Evolutionary conservation across 2,888 invertebrate species (phyloP).

Genomic region (Cosmopolites sordidus): DNA sequence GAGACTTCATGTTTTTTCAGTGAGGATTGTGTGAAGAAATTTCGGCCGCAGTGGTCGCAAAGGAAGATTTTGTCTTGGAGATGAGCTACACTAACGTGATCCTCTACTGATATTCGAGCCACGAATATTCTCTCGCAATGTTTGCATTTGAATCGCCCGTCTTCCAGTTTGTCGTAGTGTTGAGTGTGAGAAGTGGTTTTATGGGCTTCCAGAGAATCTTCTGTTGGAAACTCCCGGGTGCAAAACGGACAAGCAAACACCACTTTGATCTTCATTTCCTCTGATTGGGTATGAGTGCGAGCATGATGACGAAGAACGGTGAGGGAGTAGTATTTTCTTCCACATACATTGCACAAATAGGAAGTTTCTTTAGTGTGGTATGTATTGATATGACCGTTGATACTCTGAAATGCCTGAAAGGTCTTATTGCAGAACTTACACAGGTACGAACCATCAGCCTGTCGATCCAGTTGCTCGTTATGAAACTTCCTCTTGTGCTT

Average conservation of each 20-base stretch:
- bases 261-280: slow-evolving; percentile 9
- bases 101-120: slow-evolving; percentile 20
- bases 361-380: slow-evolving; percentile 25
- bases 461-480: slow-evolving; percentile 17
- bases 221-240: slow-evolving; percentile 10
- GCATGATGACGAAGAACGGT: slow-evolving; percentile 31
- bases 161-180: slow-evolving; percentile 16
- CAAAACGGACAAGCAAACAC: slow-evolving; percentile 16
- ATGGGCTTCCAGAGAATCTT: slow-evolving; percentile 16
- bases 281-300: slow-evolving; percentile 9
- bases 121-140: slow-evolving; percentile 21
- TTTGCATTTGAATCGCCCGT: slow-evolving; percentile 18
- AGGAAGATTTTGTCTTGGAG: slow-evolving; percentile 5
- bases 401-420: slow-evolving; percentile 14
- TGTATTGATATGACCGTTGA: slow-evolving; percentile 19
- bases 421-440: slow-evolving; percentile 20
- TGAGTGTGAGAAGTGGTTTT: slow-evolving; percentile 14
- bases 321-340: slow-evolving; percentile 39
- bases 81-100: slow-evolving; percentile 16
- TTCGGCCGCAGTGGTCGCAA: slow-evolving; percentile 43
- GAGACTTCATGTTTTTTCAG: slow-evolving; percentile 47
- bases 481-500: slow-evolving; percentile 18
- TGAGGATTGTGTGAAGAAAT: slow-evolving; percentile 51
- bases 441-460: slow-evolving; percentile 1
- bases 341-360: slow-evolving; percentile 41